Conservation (phyloP, 2,888 invertebrate genomes). For the Hirtodrosophila histrioides region DNA sequence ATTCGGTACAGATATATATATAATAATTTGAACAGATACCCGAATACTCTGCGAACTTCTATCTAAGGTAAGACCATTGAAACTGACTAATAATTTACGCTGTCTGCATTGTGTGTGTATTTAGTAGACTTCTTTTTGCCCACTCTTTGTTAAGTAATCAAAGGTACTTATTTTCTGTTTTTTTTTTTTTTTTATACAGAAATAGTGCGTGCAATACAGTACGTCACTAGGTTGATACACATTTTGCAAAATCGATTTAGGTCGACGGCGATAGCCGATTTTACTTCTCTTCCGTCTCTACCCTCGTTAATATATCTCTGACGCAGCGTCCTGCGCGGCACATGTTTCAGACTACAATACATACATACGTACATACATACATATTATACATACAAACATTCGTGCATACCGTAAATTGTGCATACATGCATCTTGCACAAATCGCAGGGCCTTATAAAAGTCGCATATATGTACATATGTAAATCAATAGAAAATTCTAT, state of each 20-base stretch:
- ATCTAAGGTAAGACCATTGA: constrained; percentile 53
- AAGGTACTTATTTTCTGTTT: constrained; percentile 31
- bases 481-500: constrained; percentile 75
- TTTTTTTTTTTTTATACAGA: constrained; percentile 19
- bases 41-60: constrained; percentile 38
- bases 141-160: constrained; percentile 70
- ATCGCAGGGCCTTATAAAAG: constrained; percentile 33
- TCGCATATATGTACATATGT: constrained; percentile 2
- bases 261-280: constrained; percentile 19
- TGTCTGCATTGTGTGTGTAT: constrained; percentile 42
- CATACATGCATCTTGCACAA: constrained; percentile 39
- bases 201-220: constrained; percentile 6
- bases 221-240: constrained; percentile 3
- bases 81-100: constrained; percentile 32
- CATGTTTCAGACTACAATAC: constrained; percentile 52
- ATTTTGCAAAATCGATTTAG: constrained; percentile 67
- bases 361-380: constrained; percentile 5
- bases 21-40: constrained; percentile 43
- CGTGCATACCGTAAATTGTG: background rate
- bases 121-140: constrained; percentile 40
- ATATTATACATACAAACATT: constrained; percentile 21
- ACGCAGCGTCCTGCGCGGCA: constrained; percentile 76
- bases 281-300: constrained; percentile 29
- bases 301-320: constrained; percentile 44
- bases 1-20: constrained; percentile 43